Evolutionary conservation across 1,140 invertebrate genomes (phyloP).

Genomic region (Leptoteleia sp.): DNA sequence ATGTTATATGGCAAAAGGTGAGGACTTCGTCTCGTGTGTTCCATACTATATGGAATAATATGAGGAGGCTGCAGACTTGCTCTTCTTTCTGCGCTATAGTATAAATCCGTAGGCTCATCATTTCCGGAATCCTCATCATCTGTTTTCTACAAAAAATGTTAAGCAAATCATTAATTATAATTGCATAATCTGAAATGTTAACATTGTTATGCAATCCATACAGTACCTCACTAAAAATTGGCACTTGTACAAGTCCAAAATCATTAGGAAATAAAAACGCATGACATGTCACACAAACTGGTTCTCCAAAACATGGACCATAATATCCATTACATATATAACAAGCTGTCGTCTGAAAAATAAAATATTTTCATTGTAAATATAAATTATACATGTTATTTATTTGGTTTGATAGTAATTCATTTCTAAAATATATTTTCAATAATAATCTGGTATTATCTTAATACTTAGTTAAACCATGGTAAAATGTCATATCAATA

Average conservation of each 20-base stretch:
- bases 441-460: too few relatives aligned
- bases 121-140: constrained; percentile 96
- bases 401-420: too few relatives aligned
- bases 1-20: too few relatives aligned
- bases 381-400: not conserved
- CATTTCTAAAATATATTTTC: not conserved
- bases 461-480: too few relatives aligned
- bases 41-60: constrained; percentile 70
- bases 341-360: constrained; percentile 85
- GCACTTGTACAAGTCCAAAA: constrained; percentile 82
- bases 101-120: constrained; percentile 92
- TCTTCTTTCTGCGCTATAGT: constrained; percentile 80
- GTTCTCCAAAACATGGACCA: constrained; percentile 94
- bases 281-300: constrained; percentile 96
- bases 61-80: constrained; percentile 74
- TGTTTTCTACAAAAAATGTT: constrained; percentile 84
- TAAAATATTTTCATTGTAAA: not conserved
- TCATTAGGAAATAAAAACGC: constrained; percentile 93
- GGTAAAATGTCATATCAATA: too few relatives aligned
- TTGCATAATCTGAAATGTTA: too few relatives aligned
- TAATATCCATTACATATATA: constrained; percentile 95
- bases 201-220: too few relatives aligned
- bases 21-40: too few relatives aligned
- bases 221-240: constrained; percentile 82
- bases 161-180: not conserved